Evolutionary conservation across 1,140 invertebrate genomes (phyloP).

Genomic region (Onthophagus taurus): DNA sequence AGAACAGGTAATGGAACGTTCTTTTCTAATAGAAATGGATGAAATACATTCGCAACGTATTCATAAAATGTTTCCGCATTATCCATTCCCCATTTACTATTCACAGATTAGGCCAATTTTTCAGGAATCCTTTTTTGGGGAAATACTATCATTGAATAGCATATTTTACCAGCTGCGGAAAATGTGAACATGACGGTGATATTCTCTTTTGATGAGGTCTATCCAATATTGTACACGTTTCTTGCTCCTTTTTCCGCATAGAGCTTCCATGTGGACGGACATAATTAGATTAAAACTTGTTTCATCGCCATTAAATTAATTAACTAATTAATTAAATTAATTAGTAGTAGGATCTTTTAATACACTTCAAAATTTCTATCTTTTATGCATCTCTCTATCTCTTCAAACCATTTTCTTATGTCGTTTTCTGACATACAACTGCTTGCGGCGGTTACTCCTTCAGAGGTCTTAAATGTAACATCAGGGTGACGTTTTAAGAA

Average conservation of each 20-base stretch:
- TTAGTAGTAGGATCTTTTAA: not conserved
- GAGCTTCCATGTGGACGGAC: conserved; percentile 7
- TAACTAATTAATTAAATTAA: no score
- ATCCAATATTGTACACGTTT: conserved; percentile 9
- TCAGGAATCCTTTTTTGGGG: no score
- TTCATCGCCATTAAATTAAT: conserved; percentile 22
- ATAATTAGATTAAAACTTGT: conserved; percentile 17
- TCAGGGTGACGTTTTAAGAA: not conserved
- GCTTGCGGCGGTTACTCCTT: not conserved
- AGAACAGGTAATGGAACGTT: no score
- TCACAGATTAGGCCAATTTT: no score
- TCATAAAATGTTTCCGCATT: no score
- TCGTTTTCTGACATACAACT: conserved; percentile 11
- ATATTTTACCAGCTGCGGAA: not conserved
- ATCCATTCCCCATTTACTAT: no score
- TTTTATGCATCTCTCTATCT: not conserved
- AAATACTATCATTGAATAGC: not conserved
- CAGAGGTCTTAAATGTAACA: not conserved
- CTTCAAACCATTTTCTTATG: not conserved
- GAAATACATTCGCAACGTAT: no score
- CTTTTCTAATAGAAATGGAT: no score
- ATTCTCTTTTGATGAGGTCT: not conserved
- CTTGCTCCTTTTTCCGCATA: conserved; percentile 6
- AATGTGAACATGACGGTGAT: not conserved
- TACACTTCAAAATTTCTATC: not conserved